Base-by-base conservation (phyloP, 2,888 invertebrate genomes). In the Agrochola circellaris region DNA sequence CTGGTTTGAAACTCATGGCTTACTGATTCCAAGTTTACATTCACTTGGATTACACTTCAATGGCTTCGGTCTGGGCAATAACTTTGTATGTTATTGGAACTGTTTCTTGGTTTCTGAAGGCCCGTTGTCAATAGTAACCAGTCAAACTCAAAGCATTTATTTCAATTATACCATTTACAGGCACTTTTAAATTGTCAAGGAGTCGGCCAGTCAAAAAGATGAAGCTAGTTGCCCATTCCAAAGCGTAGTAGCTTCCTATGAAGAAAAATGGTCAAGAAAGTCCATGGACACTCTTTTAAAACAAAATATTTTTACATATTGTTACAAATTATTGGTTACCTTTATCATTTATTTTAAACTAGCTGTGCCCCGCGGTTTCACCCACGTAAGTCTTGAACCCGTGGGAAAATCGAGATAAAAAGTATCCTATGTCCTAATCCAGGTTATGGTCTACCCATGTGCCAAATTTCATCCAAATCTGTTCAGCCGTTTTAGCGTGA, bases 1-100 rank as follows among this genome's bases (percentile, higher is more conserved):
- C 48, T 80, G 81, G 62, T 61, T 78, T 65, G 26, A 72, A 72
- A 61, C 79, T 73, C 76, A 75, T 75, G 81, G 77, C 62, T 83
- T 81, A 67, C 76, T 73, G 67, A 80, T 76, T 84, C 26, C 34
- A 68, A 54, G 79, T 79, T 61, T 68, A 60, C 48, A 70, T 73
- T 73, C 60, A 70, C 69, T 81, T 76, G 34, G 34, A 70, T 76
- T 45, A 71, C 66, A n/a, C 62, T 64, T 75, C 76, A 75, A 60
- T 82, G n/a, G 34, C 7, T 73, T 65, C 20, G 4, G 15, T 20
- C 20, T n/a, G 23, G 45, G 34, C 13, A 54, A 66, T 66, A 61
- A 42, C 42, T 30, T 58, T 68, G 51, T 54, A 34, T 51, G 15
- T 45, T 56, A 65, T 75, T 54, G 11, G 45, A 58, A 30, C 26